Conservation (phyloP, 2,888 invertebrate species). For the Hipparchia sbordonii region DNA sequence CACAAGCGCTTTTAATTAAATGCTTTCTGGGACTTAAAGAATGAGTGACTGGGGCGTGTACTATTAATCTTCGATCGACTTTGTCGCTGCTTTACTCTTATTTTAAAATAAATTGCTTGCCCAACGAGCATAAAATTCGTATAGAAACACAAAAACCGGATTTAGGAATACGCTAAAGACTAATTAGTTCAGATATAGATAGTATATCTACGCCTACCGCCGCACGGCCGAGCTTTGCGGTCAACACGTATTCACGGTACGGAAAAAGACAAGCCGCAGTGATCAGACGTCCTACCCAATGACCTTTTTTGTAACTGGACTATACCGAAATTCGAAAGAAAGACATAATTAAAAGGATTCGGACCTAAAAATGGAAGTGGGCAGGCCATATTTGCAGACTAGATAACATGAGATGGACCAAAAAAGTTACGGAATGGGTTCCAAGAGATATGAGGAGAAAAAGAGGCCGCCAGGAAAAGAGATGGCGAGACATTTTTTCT, state of each 20-base stretch:
- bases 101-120: background rate
- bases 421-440: too few relatives aligned
- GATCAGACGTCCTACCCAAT: background rate
- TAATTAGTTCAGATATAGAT: background rate
- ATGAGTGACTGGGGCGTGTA: too few relatives aligned
- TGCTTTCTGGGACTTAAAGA: too few relatives aligned
- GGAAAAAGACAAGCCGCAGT: constrained; percentile 1
- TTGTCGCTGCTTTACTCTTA: too few relatives aligned
- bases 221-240: background rate
- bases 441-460: too few relatives aligned
- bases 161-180: background rate
- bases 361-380: too few relatives aligned
- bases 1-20: too few relatives aligned
- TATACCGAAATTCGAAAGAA: background rate
- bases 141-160: background rate
- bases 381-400: too few relatives aligned
- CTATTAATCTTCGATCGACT: too few relatives aligned
- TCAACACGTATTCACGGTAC: background rate
- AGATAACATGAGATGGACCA: too few relatives aligned
- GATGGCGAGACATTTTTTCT: too few relatives aligned
- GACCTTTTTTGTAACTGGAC: background rate
- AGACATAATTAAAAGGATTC: background rate
- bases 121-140: background rate
- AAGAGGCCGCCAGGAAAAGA: too few relatives aligned
- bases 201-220: background rate